Evolutionary conservation across 2,888 invertebrate genomes (phyloP), one percentile per base, ranked within the genome.

Genomic region (Agrotis ipsilon): DNA sequence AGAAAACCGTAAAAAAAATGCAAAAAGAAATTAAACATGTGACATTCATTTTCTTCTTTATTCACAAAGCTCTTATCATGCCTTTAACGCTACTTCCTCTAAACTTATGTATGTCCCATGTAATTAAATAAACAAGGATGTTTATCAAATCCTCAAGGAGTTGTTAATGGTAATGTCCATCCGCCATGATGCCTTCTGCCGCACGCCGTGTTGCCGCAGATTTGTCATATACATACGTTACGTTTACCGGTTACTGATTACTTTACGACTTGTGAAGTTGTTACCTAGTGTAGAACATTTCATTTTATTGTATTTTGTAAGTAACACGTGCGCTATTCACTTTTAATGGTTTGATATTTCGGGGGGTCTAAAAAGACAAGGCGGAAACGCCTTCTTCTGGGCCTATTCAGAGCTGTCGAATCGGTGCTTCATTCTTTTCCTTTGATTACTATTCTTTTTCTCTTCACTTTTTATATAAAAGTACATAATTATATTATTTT

Each of bases 151-250:
- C 48, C 70, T 7, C 43, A 70, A 71, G 52, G 27, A 49, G 43
- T 49, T 77, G 78, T 70, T 55, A 45, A 60, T 52, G 69, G 45
- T 76, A 71, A 77, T 73, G 71, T 54, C 19, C 43, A 59, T 55
- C 45, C 57, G 49, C n/a, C 18, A 49, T 54, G 45, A 49, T 54
- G 45, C 32, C 54, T 46, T 39, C 39, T 77, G 55, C 19, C 45
- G 32, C 18, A 14, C 24, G 54, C 18, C 59, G 54, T 77, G 71
- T 70, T 54, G 27, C 43, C 32, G 27, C 14, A 70, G 21, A 55
- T 69, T 77, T 77, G 55, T 73, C 72, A 49, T 55, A 72, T n/a
- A 60, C 39, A 57, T 39, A 19, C 19, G 48, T 73, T 48, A 24
- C 32, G 7, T n/a, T n/a, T 60, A 71, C 78, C 78, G 55, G 78